A percentile compares a stretch with the other conserved stretches of the same genome.
Conservation (phyloP, 1,140 invertebrate species). For the Drosophila ficusphila region DNA sequence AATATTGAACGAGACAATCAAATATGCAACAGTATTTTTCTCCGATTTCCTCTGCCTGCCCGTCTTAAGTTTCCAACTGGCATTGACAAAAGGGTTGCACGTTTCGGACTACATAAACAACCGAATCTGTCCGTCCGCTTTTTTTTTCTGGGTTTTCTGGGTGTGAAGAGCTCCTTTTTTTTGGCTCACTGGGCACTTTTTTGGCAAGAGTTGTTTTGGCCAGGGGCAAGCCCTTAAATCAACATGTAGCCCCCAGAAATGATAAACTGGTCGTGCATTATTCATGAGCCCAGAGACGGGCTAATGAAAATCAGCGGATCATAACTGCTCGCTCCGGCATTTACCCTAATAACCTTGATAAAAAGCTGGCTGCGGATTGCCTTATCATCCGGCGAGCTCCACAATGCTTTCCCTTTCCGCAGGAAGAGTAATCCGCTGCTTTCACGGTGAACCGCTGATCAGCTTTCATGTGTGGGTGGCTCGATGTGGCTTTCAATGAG, state of each 20-base stretch:
- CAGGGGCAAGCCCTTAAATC: conserved; percentile 26
- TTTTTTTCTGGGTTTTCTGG: too few relatives aligned
- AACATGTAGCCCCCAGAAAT: conserved; percentile 46
- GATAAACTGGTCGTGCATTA: conserved; percentile 32
- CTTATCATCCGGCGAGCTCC: background rate
- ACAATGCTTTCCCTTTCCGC: background rate
- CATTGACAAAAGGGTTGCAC: conserved; percentile 46
- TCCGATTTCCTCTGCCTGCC: background rate
- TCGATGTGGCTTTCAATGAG: conserved; percentile 52
- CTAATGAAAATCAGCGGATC: conserved; percentile 39
- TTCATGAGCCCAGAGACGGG: conserved; percentile 17
- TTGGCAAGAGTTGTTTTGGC: conserved; percentile 8
- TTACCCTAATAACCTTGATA: conserved; percentile 14
- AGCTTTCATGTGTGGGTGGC: conserved; percentile 33
- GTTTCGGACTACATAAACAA: conserved; percentile 47
- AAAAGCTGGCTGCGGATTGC: background rate
- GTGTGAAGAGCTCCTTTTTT: conserved; percentile 23
- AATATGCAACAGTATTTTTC: conserved; percentile 79
- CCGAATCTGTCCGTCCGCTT: conserved; percentile 4
- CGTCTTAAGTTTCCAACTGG: conserved; percentile 25
- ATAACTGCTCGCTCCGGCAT: conserved; percentile 27
- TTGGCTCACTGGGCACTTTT: background rate
- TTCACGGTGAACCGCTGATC: conserved; percentile 18
- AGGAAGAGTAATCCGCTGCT: conserved; percentile 11
- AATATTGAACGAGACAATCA: conserved; percentile 80